Evolutionary conservation across 2,113 vertebrate species (phyloP), one percentile per base, ranked within the genome.

Genomic region (Rynchops niger): DNA sequence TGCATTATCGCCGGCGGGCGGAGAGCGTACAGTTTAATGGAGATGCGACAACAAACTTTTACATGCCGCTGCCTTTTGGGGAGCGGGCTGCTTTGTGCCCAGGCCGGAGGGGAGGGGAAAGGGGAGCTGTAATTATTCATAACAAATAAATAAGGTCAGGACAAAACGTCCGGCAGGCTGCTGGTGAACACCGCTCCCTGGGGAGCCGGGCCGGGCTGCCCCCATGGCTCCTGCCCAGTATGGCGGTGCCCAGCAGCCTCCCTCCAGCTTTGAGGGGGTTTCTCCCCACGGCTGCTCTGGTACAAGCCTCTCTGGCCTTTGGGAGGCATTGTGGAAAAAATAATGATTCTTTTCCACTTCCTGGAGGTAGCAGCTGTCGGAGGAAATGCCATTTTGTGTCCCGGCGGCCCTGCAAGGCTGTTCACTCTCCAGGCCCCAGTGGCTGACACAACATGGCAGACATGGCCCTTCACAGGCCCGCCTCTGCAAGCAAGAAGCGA

Each of bases 1-100:
- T 67, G 95, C 83, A 40, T 47, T 82, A 86, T 18, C 14, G 76
- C 19, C 1, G 4, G 78, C 71, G 69, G 90, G 91, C 43, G 34
- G 90, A 66, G 79, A 52, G 30, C 5, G 2, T 71, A 90, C 92
- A 69, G 69, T 95, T 97, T 97, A 85, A 96, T 93, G 82, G 93
- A 95, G 94, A 95, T n/a, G 62, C 34, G 3, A 72, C 70, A 71
- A 83, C 86, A 52, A 93, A 71, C 80, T 94, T 74, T 32, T 65
- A 88, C 86, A 59, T 6, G 12, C 88, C 4, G 2, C 88, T 11
- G 70, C 79, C 85, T 86, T 74, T 63, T 45, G 90, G 93, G 83
- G 59, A 69, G 30, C 1, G 0, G 73, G 62, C 73, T 67, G 52
- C 84, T 96, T 69, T 83, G 90, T 93, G 82, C 53, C 52, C 49